phyloP scores from a whole-genome alignment of 2,888 invertebrate species.

The Conomelus anceps region DNA sequence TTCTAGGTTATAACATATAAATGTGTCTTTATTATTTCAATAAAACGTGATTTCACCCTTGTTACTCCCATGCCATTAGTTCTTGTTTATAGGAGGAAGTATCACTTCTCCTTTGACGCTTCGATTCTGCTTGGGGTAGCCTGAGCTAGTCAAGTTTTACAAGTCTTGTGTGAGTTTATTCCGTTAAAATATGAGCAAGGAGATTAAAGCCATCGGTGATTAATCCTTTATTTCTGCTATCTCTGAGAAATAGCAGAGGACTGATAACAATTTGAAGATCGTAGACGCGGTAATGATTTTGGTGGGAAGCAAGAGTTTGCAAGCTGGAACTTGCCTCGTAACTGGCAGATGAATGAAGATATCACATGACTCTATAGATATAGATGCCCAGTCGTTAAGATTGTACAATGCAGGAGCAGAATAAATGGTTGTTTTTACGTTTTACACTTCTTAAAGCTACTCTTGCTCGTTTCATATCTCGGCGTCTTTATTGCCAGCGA shows the following conservation, averaged over 20 bases:
- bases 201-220: neutral
- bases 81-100: too few species aligned
- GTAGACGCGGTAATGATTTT: neutral
- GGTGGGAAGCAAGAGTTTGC: too few species aligned
- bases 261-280: neutral
- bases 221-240: neutral
- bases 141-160: neutral
- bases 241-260: neutral
- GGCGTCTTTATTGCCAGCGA: neutral
- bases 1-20: too few species aligned
- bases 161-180: neutral
- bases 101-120: too few species aligned
- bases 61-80: too few species aligned
- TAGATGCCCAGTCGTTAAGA: neutral
- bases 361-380: neutral
- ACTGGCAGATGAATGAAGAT: neutral
- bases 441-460: neutral
- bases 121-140: too few species aligned
- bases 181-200: neutral
- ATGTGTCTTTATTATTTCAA: too few species aligned
- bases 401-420: neutral
- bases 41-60: too few species aligned
- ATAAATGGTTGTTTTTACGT: neutral
- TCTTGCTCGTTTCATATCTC: neutral
- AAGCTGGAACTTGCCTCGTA: neutral